Conservation (phyloP, 2,113 vertebrate species). For the Hylia prasina region DNA sequence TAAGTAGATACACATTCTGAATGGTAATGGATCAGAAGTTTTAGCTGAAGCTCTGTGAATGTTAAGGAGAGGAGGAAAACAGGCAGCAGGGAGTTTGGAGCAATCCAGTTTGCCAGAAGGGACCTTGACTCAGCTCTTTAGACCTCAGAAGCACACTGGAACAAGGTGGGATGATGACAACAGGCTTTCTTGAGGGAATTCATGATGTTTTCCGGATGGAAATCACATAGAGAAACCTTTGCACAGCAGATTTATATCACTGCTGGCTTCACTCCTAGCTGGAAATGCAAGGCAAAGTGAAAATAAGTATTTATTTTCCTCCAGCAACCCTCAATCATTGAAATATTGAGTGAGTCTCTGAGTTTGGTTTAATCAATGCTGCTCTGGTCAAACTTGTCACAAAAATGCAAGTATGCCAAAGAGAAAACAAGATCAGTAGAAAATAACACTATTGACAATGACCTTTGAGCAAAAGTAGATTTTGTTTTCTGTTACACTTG, state of each 20-base stretch:
- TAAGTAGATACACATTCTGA: not conserved
- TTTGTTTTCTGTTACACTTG: not conserved
- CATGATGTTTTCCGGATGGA: not conserved
- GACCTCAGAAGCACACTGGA: not conserved
- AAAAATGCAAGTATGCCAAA: not conserved
- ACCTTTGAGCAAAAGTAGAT: not conserved
- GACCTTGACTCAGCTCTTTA: not conserved
- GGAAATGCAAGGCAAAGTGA: not conserved
- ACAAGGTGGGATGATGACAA: not conserved
- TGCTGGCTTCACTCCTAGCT: not conserved
- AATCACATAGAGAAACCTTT: not conserved
- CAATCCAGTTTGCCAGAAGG: not conserved
- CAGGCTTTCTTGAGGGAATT: not conserved
- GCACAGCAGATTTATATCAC: not conserved
- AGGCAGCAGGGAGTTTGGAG: not conserved
- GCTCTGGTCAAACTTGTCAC: not conserved
- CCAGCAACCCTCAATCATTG: not conserved
- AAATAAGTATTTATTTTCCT: not conserved
- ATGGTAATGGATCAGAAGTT: not conserved
- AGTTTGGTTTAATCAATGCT: slow-evolving; percentile 27
- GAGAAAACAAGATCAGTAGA: slow-evolving; percentile 8
- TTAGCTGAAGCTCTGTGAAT: not conserved
- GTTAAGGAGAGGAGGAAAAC: not conserved
- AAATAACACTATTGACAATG: not conserved
- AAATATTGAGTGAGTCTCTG: slow-evolving; percentile 17